Evolutionary conservation across 2,113 vertebrate genomes (phyloP), one percentile per base, ranked within the genome.

Genomic region (Chamaea fasciata): DNA sequence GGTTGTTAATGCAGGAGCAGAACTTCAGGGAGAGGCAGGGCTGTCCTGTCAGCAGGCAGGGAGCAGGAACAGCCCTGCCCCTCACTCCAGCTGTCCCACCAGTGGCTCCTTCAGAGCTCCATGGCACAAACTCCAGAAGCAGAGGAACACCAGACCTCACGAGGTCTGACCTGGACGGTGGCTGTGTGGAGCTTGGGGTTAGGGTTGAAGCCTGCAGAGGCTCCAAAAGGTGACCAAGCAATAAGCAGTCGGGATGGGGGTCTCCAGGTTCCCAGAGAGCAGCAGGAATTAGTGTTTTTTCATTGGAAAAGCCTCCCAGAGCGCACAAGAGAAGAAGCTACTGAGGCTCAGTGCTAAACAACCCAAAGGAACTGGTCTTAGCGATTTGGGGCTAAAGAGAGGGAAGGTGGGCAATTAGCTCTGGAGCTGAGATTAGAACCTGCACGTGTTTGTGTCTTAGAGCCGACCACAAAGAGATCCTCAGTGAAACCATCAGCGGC

Each of bases 81-180:
- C 55, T 44, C 2, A 0, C 24, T 37, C 21, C 67, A 13, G 35
- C 69, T 56, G 19, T 20, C 21, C 83, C 19, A 4, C 13, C 39
- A 42, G 42, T 2, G 53, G 42, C 52, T 71, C 16, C 77, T n/a
- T 6, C 12, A 20, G 7, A 19, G 19, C n/a, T 46, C 49, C 44
- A 2, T 3, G 4, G n/a, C 46, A 56, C 35, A 35, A 35, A 3
- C n/a, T 15, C 1, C 1, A 2, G 52, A 7, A 23, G 82, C 30
- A 53, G 37, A 30, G 16, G 10, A 74, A 37, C 24, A 18, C 5
- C 78, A 35, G 62, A 37, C 13, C 33, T 37, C 28, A 30, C 1
- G 1, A 15, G 24, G 39, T 60, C 39, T 67, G 39, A 62, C 23
- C 23, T 13, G 33, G 20, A 23, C 4, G 4, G 59, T 7, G 33